phyloP scores from a whole-genome alignment of 2,888 invertebrate genomes.

The Phrixothrix hirtus region DNA sequence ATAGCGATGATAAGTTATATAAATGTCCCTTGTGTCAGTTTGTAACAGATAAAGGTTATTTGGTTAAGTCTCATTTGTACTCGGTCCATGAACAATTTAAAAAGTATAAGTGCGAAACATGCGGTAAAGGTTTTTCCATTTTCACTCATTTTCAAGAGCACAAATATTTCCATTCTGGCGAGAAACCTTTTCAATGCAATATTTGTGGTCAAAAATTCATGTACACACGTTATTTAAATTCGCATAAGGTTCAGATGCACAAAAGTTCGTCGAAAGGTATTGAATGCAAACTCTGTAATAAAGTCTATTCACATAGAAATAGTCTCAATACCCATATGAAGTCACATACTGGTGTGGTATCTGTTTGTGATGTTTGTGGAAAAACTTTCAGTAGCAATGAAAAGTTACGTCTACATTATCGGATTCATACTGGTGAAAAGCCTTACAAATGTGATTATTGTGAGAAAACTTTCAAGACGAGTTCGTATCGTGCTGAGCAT shows the following conservation, averaged over 20 bases:
- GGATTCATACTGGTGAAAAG: slow-evolving; percentile 39
- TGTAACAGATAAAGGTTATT: slow-evolving; percentile 39
- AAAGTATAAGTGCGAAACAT: slow-evolving; percentile 57
- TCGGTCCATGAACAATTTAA: slow-evolving; percentile 53
- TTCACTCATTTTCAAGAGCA: slow-evolving; percentile 55
- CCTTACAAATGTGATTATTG: slow-evolving; percentile 39
- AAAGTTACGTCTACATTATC: slow-evolving; percentile 50
- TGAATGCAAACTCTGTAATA: slow-evolving; percentile 51
- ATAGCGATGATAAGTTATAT: slow-evolving; percentile 48
- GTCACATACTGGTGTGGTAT: slow-evolving; percentile 59
- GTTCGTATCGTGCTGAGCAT: slow-evolving; percentile 64
- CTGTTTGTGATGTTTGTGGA: slow-evolving; percentile 55
- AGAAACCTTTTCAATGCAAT: slow-evolving; percentile 58
- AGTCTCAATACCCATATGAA: slow-evolving; percentile 48
- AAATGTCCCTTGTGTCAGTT: slow-evolving; percentile 44
- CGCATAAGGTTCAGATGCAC: slow-evolving; percentile 59
- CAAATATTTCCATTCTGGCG: slow-evolving; percentile 59
- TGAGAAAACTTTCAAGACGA: slow-evolving; percentile 55
- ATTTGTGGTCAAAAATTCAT: slow-evolving; percentile 62
- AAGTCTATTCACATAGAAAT: slow-evolving; percentile 50
- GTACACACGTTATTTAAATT: slow-evolving; percentile 59
- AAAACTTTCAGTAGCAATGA: slow-evolving; percentile 50
- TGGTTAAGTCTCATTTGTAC: slow-evolving; percentile 45
- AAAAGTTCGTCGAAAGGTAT: slow-evolving; percentile 51
- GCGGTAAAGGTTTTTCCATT: slow-evolving; percentile 55